Evolutionary conservation across 1,140 invertebrate genomes (phyloP).

Genomic region (Dendrolimus punctatus): DNA sequence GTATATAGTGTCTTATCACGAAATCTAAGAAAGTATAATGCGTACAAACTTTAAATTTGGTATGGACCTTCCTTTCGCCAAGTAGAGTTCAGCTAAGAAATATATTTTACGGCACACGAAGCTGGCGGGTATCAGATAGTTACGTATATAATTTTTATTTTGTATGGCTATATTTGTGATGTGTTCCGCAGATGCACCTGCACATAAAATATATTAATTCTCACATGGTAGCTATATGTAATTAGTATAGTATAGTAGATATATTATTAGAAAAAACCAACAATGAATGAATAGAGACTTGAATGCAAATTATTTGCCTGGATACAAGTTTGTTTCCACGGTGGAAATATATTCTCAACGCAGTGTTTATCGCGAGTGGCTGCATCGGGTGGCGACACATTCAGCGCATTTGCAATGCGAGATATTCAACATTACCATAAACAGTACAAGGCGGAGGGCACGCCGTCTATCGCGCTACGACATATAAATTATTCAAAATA

Average conservation of each 20-base stretch:
- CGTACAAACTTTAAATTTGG: too few relatives aligned
- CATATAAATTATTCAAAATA: conserved; percentile 72
- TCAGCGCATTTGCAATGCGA: conserved; percentile 69
- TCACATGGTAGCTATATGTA: too few relatives aligned
- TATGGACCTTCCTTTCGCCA: too few relatives aligned
- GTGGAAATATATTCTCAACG: conserved; percentile 40
- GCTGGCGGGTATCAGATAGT: too few relatives aligned
- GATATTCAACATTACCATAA: conserved; percentile 70
- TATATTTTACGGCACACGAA: too few relatives aligned
- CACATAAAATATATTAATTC: too few relatives aligned
- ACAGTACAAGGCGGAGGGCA: conserved; percentile 65
- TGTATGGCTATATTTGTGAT: too few relatives aligned
- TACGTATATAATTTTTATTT: too few relatives aligned
- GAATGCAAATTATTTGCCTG: conserved; percentile 28
- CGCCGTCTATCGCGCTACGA: conserved; percentile 66
- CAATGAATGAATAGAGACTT: conserved; percentile 13
- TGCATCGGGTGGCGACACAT: conserved; percentile 57
- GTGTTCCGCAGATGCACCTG: too few relatives aligned
- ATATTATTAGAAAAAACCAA: background rate
- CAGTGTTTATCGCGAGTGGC: conserved; percentile 44
- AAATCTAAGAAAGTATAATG: too few relatives aligned
- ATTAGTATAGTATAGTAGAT: background rate
- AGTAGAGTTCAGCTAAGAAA: too few relatives aligned
- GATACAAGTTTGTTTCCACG: conserved; percentile 33
- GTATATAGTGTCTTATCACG: too few relatives aligned